Base-by-base conservation (phyloP, 2,888 invertebrate species). In the Cosmia pyralina region DNA sequence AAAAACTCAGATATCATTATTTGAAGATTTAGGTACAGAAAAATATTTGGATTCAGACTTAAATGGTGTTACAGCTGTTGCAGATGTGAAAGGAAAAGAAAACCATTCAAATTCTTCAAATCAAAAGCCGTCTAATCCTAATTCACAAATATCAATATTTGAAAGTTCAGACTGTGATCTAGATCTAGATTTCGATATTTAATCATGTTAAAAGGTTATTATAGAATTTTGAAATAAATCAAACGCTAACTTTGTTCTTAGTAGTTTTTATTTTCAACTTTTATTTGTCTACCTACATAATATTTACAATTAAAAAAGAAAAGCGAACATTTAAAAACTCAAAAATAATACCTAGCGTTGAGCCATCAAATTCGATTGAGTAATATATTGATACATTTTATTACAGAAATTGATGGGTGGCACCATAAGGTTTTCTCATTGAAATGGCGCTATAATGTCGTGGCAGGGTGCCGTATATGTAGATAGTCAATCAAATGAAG, bases 111-210 rank as follows among this genome's bases (percentile, higher is more conserved):
- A 76, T 77, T 83, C 82, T 76, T 81, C 72, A 64, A 87, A 83
- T 72, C 71, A 80, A 69, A 89, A 85, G 67, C 76, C 80, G 19
- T 82, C 87, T 48, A 75, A 75, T 77, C 83, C 86, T 46, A 86
- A 88, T 87, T 95, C 96, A 52, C 96, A 96, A 89, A 90, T 94
- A 88, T 96, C 96, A 57, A 95, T 96, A 80, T 96, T 96, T 92
- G 96, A 96, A 86, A 94, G 90, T 88, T 93, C 94, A 58, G 95
- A 96, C 88, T 96, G 96, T 93, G 96, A 96, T 92, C 93, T 96
- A 84, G 96, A 96, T 92, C 93, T 96, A 84, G 95, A 95, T 91
- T 92, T 96, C 87, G 95, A 96, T 89, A 91, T 96, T 82, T 96
- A 86, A 90, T 90, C 87, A 88, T 88, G 87, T 80, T 66, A 73